A percentile compares a stretch with the other conserved stretches of the same genome.
Conservation (phyloP, 2,113 vertebrate genomes). For the Poicephalus gulielmi region DNA sequence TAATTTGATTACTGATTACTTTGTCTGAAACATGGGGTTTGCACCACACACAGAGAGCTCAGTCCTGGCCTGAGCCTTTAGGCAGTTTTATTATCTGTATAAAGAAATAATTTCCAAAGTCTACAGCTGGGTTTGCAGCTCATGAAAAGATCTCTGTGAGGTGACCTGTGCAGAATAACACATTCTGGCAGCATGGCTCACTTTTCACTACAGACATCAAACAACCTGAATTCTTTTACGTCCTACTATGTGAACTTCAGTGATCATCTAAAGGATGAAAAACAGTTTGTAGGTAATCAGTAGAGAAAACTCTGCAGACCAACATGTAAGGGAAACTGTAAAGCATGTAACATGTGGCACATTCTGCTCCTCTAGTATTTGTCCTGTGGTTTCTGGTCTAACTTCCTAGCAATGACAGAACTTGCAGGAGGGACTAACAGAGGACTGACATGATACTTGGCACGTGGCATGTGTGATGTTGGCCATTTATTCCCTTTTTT, state of each 20-base stretch:
- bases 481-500: neutral
- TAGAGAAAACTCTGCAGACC: neutral
- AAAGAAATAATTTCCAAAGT: neutral
- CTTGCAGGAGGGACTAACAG: neutral
- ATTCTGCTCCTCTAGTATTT: neutral
- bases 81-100: neutral
- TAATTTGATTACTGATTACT: neutral
- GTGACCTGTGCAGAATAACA: neutral
- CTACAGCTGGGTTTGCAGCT: neutral
- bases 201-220: neutral
- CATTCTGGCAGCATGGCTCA: accelerated
- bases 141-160: neutral
- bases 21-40: neutral
- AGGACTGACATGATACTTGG: neutral
- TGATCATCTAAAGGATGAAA: neutral
- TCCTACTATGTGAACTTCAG: neutral
- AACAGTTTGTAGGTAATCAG: neutral
- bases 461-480: neutral
- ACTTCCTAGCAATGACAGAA: neutral
- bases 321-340: neutral
- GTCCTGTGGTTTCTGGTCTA: neutral
- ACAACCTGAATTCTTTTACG: neutral
- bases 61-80: neutral
- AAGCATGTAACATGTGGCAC: accelerated
- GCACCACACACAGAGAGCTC: neutral